Evolutionary conservation across 2,797 vertebrate species (phyloP).

Genomic region (Balearica regulorum): DNA sequence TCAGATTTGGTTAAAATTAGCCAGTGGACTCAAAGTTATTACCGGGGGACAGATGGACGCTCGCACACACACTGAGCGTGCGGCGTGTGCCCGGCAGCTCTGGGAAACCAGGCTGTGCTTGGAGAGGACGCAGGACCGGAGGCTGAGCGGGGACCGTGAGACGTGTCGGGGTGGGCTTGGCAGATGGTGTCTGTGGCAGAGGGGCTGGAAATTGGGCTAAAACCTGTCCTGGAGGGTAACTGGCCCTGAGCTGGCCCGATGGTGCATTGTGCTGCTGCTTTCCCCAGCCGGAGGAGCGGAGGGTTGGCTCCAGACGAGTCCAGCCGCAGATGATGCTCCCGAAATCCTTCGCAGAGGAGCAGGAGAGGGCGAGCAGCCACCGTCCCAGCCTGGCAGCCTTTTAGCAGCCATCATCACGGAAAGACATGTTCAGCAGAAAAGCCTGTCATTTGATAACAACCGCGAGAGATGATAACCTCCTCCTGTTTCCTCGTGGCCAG

Average conservation of each 20-base stretch:
- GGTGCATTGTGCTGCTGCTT: background rate
- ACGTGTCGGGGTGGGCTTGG: background rate
- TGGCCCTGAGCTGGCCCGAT: background rate
- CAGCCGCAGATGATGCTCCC: background rate
- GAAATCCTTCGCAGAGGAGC: background rate
- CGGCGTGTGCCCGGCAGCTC: background rate
- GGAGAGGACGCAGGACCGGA: background rate
- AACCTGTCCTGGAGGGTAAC: background rate
- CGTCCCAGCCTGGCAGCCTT: background rate
- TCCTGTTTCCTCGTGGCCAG: background rate
- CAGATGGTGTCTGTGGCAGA: conserved; percentile 29
- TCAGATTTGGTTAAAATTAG: conserved; percentile 42
- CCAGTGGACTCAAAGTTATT: background rate
- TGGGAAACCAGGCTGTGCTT: background rate
- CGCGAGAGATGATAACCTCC: background rate
- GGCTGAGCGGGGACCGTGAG: background rate
- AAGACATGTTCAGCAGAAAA: conserved; percentile 21
- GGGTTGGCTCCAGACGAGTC: fast-evolving
- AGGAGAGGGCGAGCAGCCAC: background rate
- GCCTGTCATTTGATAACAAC: background rate
- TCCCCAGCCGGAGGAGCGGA: background rate
- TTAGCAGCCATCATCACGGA: background rate
- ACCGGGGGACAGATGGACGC: conserved; percentile 28
- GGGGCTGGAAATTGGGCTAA: background rate
- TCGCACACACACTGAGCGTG: background rate